Base-by-base conservation (phyloP, 2,888 invertebrate genomes). In the Cryptocephalus moraei region DNA sequence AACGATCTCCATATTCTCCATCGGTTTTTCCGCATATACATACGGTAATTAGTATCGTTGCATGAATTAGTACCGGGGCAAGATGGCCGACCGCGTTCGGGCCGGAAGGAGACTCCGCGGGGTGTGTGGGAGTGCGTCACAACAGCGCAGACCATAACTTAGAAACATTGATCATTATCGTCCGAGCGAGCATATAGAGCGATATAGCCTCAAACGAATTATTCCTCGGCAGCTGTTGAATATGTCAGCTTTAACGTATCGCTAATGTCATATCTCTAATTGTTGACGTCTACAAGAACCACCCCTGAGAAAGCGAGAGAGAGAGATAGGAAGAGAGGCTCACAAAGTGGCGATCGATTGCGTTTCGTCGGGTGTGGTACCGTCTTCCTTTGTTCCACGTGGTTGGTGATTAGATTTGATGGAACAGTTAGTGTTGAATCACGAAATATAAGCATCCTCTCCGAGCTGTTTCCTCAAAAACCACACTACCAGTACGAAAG, bases 161-260 rank as follows among this genome's bases (percentile, higher is more conserved):
- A 66, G 69, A 69, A 69, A 68, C 65, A 69, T 64, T 66, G 69
- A 69, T 69, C 59, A 53, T 51, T 66, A 68, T 69, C 69, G 53
- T 56, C 58, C 61, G 61, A 66, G 64, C 64, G 64, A 22, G 22
- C 22, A 22, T 22, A 22, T 22, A 22, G n/a, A n/a, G 22, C 22
- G 22, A 22, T 65, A 62, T 63, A 65, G 65, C 61, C 63, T 67
- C 65, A 61, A 63, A 65, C 62, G 62, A 61, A 67, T 65, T 64
- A 66, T 65, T 66, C 6, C 6, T 64, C 59, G 65, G 63, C 67
- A 68, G 66, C 64, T 68, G 65, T 65, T 66, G 66, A 66, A 66
- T 67, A 65, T 63, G 64, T 65, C 65, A 64, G 59, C 57, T 55
- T 64, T 63, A 60, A 62, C 60, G 63, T 60, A 53, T 56, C 58